Base-by-base conservation (phyloP, 2,113 vertebrate genomes). In the Cricetomys ansorgei region DNA sequence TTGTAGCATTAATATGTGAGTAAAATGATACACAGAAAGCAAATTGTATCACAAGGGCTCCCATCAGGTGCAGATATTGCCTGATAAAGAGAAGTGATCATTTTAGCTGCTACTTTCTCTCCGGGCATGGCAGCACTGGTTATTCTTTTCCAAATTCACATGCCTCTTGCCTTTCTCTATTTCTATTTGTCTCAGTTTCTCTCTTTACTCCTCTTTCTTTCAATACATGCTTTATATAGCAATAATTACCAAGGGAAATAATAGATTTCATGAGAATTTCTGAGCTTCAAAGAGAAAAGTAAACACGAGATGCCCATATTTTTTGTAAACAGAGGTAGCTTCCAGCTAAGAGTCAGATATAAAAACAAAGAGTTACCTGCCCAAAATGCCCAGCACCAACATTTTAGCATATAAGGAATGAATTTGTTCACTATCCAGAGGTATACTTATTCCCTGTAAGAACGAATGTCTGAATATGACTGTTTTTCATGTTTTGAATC, bases 271-370 rank as follows among this genome's bases (percentile, higher is more conserved):
- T 87, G 27, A 92, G 77, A 92, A 55, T 76, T 67, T 75, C 50
- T 43, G 85, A 83, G 84, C 40, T n/a, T 89, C 29, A 19, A 45
- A 27, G 64, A 92, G 89, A 96, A 96, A 97, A 92, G 93, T 81
- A 65, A 94, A 69, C 88, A 92, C 88, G 62, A 93, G 97, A 67
- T 94, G 53, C 27, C 76, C 5, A 21, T 37, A 43, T 85, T 75
- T 85, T 75, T 87, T 94, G 57, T n/a, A 5, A 65, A 57, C 29
- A 87, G 6, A 91, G 79, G 40, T 62, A 80, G 70, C 53, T 75
- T 62, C 62, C 83, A 57, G 53, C 4, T 91, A 53, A 89, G 62
- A 70, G 45, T 77, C 59, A 17, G 7, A 21, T 73, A 70, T 93
- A 84, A 92, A 94, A 96, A 34, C 69, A 93, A 94, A 72, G 29